Evolutionary conservation across 1,140 invertebrate genomes (phyloP).

Genomic region (Paralvinella palmiformis): DNA sequence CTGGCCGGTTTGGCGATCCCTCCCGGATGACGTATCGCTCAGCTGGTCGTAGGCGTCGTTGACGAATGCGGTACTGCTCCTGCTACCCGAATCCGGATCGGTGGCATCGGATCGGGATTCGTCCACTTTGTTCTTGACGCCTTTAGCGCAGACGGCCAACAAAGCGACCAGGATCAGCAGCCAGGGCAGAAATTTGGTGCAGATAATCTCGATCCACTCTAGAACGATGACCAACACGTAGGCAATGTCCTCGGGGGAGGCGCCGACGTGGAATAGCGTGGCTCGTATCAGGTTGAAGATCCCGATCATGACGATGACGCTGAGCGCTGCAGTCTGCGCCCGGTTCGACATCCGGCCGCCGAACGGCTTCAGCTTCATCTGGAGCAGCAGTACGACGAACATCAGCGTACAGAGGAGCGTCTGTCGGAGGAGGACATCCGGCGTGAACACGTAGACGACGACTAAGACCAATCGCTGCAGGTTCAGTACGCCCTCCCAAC

Average conservation of each 20-base stretch:
- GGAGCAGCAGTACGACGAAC: neutral
- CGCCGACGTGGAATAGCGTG: neutral
- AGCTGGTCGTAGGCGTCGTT: no score
- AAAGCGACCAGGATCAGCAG: no score
- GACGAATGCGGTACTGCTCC: no score
- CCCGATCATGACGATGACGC: neutral
- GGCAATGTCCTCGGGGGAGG: neutral
- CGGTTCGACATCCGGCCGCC: neutral
- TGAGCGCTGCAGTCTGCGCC: neutral
- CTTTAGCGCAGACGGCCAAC: no score
- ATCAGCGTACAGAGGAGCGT: neutral
- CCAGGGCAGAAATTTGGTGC: neutral
- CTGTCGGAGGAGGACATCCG: neutral
- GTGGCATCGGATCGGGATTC: no score
- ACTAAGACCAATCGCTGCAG: neutral
- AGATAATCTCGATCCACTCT: neutral
- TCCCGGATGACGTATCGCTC: no score
- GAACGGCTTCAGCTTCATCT: neutral
- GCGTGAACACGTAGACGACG: neutral
- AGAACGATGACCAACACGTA: neutral
- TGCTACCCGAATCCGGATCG: no score
- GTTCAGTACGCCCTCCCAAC: constrained; percentile 2
- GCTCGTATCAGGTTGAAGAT: neutral
- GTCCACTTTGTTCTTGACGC: no score
- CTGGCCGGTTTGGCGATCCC: no score